Percentiles rank a stretch among this genome's conserved stretches.
Conservation (phyloP, 2,113 vertebrate species). For the Pongo abelii region DNA sequence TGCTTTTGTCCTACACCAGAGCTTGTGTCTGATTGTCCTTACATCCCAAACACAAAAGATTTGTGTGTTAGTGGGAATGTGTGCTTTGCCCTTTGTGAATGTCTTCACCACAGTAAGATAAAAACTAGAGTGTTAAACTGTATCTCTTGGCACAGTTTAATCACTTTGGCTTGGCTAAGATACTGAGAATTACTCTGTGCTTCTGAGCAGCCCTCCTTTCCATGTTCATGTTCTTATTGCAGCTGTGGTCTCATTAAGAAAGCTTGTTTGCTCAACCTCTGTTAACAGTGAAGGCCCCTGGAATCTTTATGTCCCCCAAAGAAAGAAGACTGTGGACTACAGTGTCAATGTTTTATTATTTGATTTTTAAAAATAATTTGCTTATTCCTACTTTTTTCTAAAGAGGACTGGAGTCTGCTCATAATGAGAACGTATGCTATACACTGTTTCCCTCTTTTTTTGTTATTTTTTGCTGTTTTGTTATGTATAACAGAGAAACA, state of each 20-base stretch:
- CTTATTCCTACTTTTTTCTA: neutral
- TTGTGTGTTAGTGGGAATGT: rapidly evolving
- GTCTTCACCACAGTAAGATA: neutral
- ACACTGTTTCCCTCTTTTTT: neutral
- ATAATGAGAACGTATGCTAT: neutral
- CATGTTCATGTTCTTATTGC: neutral
- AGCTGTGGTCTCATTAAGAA: neutral
- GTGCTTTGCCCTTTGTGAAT: neutral
- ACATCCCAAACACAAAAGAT: neutral
- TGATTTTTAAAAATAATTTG: neutral
- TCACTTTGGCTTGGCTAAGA: neutral
- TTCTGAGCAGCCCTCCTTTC: neutral
- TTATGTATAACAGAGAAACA: neutral
- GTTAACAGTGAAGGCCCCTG: neutral
- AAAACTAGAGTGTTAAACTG: neutral
- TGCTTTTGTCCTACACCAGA: neutral
- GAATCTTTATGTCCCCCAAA: neutral
- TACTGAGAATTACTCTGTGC: neutral
- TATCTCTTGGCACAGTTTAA: neutral
- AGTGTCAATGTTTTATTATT: neutral
- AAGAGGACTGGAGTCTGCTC: neutral
- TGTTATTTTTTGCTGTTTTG: neutral
- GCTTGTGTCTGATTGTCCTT: neutral
- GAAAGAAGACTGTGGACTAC: neutral
- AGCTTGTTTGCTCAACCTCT: neutral